Conservation (phyloP, 2,113 vertebrate species). For the Gymnobelideus leadbeateri region DNA sequence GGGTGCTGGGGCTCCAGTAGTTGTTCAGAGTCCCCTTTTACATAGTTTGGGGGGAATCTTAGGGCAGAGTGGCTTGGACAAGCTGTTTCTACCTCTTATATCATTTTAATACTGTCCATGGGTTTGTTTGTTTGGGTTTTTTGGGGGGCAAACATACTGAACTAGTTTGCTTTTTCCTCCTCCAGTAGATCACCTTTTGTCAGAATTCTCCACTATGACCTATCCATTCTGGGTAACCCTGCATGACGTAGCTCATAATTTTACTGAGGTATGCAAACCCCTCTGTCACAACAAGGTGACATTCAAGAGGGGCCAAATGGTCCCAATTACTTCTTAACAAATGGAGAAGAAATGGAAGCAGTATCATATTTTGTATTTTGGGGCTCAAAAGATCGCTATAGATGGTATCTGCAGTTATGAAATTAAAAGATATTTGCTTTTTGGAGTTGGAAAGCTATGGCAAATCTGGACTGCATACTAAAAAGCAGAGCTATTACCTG, state of each 20-base stretch:
- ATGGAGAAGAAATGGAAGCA: background rate
- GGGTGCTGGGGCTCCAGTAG: no score
- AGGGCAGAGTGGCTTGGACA: no score
- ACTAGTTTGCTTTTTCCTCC: background rate
- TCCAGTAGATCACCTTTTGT: background rate
- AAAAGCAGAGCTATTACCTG: background rate
- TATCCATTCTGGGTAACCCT: background rate
- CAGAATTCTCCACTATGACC: background rate
- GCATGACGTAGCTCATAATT: background rate
- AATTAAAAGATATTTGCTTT: background rate
- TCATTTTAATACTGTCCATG: background rate
- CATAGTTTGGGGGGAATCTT: no score
- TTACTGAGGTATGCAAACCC: background rate
- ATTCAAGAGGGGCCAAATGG: background rate
- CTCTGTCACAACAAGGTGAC: background rate
- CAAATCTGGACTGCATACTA: background rate
- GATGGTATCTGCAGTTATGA: background rate
- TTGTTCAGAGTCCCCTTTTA: no score
- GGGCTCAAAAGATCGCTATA: background rate
- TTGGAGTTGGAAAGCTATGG: background rate
- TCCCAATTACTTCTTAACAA: background rate
- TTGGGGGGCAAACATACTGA: background rate
- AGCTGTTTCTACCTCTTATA: no score
- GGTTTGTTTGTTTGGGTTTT: background rate
- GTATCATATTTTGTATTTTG: background rate